Base-by-base conservation (phyloP, 2,888 invertebrate genomes). In the Drosophila testacea region DNA sequence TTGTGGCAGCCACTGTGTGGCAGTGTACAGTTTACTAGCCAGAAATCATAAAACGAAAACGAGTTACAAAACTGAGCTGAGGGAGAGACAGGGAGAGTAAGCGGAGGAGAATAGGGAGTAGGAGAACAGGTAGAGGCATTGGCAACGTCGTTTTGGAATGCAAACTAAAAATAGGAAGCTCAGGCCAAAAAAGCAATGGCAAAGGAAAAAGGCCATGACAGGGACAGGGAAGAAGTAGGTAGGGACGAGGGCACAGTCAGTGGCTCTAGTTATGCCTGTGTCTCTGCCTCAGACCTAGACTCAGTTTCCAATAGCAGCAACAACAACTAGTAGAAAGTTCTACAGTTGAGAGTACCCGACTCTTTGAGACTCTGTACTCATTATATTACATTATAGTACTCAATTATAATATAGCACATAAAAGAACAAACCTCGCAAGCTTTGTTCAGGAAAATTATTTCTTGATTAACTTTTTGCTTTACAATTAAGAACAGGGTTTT, bases 101-200 rank as follows among this genome's bases (percentile, higher is more conserved):
- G 7, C 28, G 42, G 68, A 57, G 55, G 42, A 39, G 32, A 0
- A 3, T 16, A 30, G 22, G n/a, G 28, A n/a, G 7, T 27, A 16
- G 4, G 57, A 46, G 30, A 61, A 56, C 56, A 66, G 69, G 79
- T 79, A 55, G 51, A 34, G 55, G 57, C 73, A 69, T 47, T 64
- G 77, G 81, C 81, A 75, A 83, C 87, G 77, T 66, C 88, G 86
- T 87, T 83, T 78, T 84, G 83, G 83, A 84, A 84, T 84, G 83
- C 83, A 89, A 89, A 84, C 90, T 89, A 85, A 78, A 89, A 85
- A 85, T 88, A 85, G 88, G 83, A 88, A 89, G 86, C 86, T 64
- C 62, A 51, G 70, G 62, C 80, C 71, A 76, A 79, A 79, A 75
- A 79, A 75, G 47, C 60, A 50, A 65, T 55, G 77, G 42, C 28